A percentile compares a stretch with the other conserved stretches of the same genome.
These are phyloP conservation scores for Oscheius sp. DNA, from an alignment of 2,888 invertebrate genomes.

Conservation along the genomic window DNA sequence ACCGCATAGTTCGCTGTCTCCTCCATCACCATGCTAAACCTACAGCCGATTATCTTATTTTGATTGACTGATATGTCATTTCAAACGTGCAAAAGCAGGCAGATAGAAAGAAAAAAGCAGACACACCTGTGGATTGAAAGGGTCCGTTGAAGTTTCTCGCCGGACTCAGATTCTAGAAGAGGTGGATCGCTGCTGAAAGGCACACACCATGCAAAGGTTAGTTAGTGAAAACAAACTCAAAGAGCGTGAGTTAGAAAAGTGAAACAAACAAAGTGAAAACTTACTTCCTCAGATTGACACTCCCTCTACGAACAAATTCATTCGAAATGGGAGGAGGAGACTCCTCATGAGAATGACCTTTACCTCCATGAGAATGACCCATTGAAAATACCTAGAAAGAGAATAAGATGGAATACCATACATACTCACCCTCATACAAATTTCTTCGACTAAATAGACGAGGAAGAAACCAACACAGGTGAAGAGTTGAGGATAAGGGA, in stretches of 20 bases:
- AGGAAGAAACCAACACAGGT: slow-evolving; percentile 68
- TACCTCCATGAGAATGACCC: slow-evolving; percentile 40
- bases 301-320: slow-evolving; percentile 16
- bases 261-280: background rate
- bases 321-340: background rate
- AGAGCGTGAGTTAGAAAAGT: background rate
- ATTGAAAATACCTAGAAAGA: slow-evolving; percentile 52
- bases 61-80: too few species aligned
- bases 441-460: slow-evolving; percentile 68
- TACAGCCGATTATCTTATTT: slow-evolving; percentile 9
- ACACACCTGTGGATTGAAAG: slow-evolving; percentile 23
- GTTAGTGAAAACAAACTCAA: background rate
- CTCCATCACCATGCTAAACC: slow-evolving; percentile 60
- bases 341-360: slow-evolving; percentile 43
- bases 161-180: background rate
- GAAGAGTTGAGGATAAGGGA: slow-evolving; percentile 66
- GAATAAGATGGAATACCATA: too few species aligned
- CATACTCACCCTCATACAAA: slow-evolving; percentile 28
- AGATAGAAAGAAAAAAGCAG: too few species aligned
- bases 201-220: slow-evolving; percentile 22
- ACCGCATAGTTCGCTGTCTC: slow-evolving; percentile 56
- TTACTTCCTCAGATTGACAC: slow-evolving; percentile 26
- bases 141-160: slow-evolving; percentile 7
- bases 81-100: background rate
- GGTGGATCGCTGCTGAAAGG: slow-evolving; percentile 21